Percentiles rank a stretch among this genome's conserved stretches.
Conservation (phyloP, 1,140 invertebrate genomes). For the Danaus plexippus region DNA sequence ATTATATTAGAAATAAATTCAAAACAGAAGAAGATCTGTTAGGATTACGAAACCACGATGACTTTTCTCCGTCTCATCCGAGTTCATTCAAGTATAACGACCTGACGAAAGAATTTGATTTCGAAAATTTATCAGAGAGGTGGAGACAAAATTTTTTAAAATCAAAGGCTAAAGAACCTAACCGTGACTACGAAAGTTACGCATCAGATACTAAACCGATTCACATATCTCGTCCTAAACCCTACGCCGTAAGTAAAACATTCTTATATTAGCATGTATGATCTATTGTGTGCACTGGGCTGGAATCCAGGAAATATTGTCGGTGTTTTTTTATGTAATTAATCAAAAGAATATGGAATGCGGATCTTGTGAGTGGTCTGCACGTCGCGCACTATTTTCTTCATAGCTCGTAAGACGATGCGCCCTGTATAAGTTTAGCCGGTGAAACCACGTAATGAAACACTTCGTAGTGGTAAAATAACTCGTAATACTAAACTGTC, state of each 20-base stretch:
- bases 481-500: no score
- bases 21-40: slow-evolving; percentile 63
- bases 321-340: slow-evolving; percentile 38
- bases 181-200: slow-evolving; percentile 47
- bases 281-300: slow-evolving; percentile 22
- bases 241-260: slow-evolving; percentile 55
- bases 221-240: slow-evolving; percentile 52
- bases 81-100: slow-evolving; percentile 40
- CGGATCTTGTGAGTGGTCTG: slow-evolving; percentile 52
- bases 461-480: slow-evolving; percentile 15
- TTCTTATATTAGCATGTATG: slow-evolving; percentile 9
- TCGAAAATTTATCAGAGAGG: slow-evolving; percentile 52
- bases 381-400: slow-evolving; percentile 61
- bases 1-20: slow-evolving; percentile 35
- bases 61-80: slow-evolving; percentile 43
- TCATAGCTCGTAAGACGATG: slow-evolving; percentile 49
- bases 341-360: slow-evolving; percentile 49
- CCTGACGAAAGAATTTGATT: slow-evolving; percentile 38
- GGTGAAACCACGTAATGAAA: slow-evolving; percentile 52
- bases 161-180: slow-evolving; percentile 48
- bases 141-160: slow-evolving; percentile 57
- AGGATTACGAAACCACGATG: slow-evolving; percentile 56
- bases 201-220: slow-evolving; percentile 48
- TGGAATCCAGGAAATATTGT: slow-evolving; percentile 19
- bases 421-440: slow-evolving; percentile 23